These are phyloP conservation scores for Xerus rutilus DNA, from an alignment of 2,797 vertebrate species.

Conservation along the genomic window DNA sequence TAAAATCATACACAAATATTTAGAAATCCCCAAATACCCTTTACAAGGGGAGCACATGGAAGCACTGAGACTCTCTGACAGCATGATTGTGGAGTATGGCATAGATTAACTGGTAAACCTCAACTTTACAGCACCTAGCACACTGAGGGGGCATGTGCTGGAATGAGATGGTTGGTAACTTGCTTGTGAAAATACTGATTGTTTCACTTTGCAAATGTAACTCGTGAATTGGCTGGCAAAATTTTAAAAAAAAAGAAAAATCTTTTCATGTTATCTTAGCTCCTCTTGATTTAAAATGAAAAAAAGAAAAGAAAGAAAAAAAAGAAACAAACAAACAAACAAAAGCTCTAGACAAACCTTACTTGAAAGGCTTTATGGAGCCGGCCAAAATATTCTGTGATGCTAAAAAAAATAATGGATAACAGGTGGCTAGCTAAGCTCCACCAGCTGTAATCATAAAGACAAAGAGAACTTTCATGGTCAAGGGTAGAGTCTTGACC, in stretches of 20 bases:
- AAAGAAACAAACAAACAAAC: neutral
- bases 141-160: neutral
- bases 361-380: constrained; percentile 54
- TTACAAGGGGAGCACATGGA: neutral
- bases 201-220: constrained; percentile 53
- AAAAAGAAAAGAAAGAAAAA: neutral
- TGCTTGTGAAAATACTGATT: constrained; percentile 36
- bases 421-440: constrained; percentile 71
- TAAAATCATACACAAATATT: neutral
- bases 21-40: neutral
- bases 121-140: neutral
- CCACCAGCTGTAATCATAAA: constrained; percentile 70
- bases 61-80: neutral
- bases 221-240: constrained; percentile 7
- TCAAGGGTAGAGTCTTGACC: constrained; percentile 43
- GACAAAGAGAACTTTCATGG: constrained; percentile 80
- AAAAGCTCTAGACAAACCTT: neutral
- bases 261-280: neutral
- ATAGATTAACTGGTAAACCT: neutral
- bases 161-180: neutral
- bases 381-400: constrained; percentile 34
- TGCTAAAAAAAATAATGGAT: constrained; percentile 77
- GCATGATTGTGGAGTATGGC: neutral
- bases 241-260: neutral
- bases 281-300: constrained; percentile 42